Evolutionary conservation across 2,888 invertebrate species (phyloP).

Genomic region (Tipula helvola): DNA sequence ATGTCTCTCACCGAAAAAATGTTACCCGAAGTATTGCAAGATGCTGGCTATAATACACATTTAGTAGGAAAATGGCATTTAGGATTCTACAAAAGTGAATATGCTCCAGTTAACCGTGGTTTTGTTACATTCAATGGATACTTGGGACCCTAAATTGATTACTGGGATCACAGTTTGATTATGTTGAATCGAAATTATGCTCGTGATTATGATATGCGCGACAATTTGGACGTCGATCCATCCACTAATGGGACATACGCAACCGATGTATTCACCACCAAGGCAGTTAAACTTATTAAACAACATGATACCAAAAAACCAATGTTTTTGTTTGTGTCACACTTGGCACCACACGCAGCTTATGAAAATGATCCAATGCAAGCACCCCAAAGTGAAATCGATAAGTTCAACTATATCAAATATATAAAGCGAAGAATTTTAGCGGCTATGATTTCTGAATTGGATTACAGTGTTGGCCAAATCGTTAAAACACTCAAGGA

Average conservation of each 20-base stretch:
- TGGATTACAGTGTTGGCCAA: constrained; percentile 75
- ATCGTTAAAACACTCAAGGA: constrained; percentile 54
- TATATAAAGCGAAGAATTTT: constrained; percentile 52
- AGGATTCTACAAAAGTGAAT: constrained; percentile 50
- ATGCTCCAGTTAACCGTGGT: constrained; percentile 57
- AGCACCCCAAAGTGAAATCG: constrained; percentile 57
- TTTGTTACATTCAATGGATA: constrained; percentile 78
- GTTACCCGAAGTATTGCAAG: constrained; percentile 52
- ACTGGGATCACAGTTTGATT: background rate
- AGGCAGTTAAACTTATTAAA: constrained; percentile 49
- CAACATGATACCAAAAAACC: constrained; percentile 47
- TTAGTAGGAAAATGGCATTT: constrained; percentile 88
- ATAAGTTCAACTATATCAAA: constrained; percentile 51
- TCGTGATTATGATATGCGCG: constrained; percentile 39
- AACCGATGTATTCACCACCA: constrained; percentile 55
- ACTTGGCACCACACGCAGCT: constrained; percentile 67
- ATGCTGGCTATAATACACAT: constrained; percentile 68
- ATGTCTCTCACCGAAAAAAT: constrained; percentile 52
- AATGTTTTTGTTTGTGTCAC: constrained; percentile 65
- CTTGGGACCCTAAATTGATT: constrained; percentile 55
- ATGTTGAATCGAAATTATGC: constrained; percentile 17
- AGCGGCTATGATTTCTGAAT: constrained; percentile 74
- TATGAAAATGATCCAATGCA: constrained; percentile 55
- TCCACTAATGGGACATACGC: constrained; percentile 45
- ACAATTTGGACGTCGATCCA: constrained; percentile 41